Evolutionary conservation across 2,888 invertebrate species (phyloP).

Genomic region (Drosophila longiperda): DNA sequence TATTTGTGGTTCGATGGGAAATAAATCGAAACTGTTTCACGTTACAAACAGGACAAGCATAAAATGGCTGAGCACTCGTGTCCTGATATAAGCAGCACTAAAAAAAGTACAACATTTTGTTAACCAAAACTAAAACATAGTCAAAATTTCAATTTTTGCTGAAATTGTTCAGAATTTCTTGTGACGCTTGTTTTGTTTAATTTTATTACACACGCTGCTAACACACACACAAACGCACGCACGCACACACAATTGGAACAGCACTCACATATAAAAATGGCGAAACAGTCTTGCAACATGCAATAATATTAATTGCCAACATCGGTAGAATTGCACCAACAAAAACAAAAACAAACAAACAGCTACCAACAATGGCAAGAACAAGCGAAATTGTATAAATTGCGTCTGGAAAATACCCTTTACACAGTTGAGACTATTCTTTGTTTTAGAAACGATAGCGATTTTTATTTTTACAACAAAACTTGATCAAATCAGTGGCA

Average conservation of each 20-base stretch:
- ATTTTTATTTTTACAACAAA: background rate
- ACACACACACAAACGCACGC: slow-evolving; percentile 26
- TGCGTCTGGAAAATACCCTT: slow-evolving; percentile 28
- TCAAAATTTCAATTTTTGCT: slow-evolving; percentile 20
- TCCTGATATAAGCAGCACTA: background rate
- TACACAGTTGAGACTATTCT: background rate
- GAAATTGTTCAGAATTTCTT: slow-evolving; percentile 73
- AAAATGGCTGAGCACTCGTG: slow-evolving; percentile 5
- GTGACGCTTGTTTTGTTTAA: slow-evolving; percentile 76
- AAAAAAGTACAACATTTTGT: slow-evolving; percentile 8
- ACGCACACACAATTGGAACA: background rate
- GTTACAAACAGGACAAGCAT: slow-evolving; percentile 20
- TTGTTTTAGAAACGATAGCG: background rate
- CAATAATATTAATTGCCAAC: slow-evolving; percentile 79
- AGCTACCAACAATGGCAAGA: slow-evolving; percentile 31
- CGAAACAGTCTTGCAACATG: slow-evolving; percentile 60
- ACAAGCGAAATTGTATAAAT: background rate
- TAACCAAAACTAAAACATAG: slow-evolving; percentile 9
- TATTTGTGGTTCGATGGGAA: slow-evolving; percentile 80
- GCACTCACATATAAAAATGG: slow-evolving; percentile 12
- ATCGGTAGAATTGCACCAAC: slow-evolving; percentile 69
- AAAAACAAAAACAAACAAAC: slow-evolving; percentile 39
- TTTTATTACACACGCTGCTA: slow-evolving; percentile 61
- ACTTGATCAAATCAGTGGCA: background rate
- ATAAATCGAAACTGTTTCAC: slow-evolving; percentile 76